Evolutionary conservation across 2,113 vertebrate species (phyloP).

Genomic region (Indicator indicator): DNA sequence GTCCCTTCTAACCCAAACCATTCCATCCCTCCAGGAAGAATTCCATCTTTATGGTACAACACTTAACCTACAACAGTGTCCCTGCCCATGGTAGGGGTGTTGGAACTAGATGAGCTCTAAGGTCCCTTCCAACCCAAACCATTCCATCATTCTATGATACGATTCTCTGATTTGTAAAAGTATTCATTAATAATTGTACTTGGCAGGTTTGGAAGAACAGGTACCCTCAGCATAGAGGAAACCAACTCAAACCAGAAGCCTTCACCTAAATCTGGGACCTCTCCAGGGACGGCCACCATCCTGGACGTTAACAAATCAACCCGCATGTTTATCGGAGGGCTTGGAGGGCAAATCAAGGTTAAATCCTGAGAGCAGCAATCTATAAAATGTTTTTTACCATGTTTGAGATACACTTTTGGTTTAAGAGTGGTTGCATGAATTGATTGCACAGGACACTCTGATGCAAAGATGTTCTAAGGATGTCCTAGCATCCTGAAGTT

Average conservation of each 20-base stretch:
- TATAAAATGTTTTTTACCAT: not conserved
- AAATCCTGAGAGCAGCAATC: not conserved
- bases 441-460: not conserved
- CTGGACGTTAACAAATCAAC: conserved; percentile 86
- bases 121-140: too few species aligned
- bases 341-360: conserved; percentile 87
- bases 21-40: too few species aligned
- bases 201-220: conserved; percentile 85
- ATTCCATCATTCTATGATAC: too few species aligned
- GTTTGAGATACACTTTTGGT: not conserved
- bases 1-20: too few species aligned
- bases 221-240: conserved; percentile 86
- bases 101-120: too few species aligned
- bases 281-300: conserved; percentile 80
- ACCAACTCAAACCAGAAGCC: conserved; percentile 73
- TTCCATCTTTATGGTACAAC: too few species aligned
- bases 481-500: not conserved
- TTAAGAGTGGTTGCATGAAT: not conserved
- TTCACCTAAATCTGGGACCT: conserved; percentile 72
- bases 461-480: not conserved
- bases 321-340: conserved; percentile 86
- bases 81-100: too few species aligned
- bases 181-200: conserved; percentile 3
- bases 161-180: not conserved
- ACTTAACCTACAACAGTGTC: too few species aligned